Percentiles rank a stretch among this genome's conserved stretches.
Evolutionary conservation across 2,113 vertebrate genomes (phyloP).

Genomic region (Tupaia chinensis): DNA sequence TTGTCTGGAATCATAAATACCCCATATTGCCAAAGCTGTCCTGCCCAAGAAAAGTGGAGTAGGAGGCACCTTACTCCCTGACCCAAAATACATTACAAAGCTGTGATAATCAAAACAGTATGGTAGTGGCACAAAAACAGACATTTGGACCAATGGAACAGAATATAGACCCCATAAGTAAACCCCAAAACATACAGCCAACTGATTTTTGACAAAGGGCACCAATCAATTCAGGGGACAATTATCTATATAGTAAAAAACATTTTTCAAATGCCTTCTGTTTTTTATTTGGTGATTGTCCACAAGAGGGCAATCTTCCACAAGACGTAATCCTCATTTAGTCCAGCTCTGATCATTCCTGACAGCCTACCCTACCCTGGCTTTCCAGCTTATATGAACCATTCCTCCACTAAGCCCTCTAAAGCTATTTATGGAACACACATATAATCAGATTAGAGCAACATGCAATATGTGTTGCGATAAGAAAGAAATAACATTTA

Average conservation of each 20-base stretch:
- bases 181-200: too few species aligned
- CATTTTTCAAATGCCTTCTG: background rate
- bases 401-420: background rate
- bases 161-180: too few species aligned
- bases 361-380: background rate
- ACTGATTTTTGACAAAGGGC: too few species aligned
- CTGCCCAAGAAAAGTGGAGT: too few species aligned
- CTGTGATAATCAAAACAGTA: too few species aligned
- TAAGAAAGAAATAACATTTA: background rate
- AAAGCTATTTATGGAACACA: background rate
- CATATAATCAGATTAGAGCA: background rate
- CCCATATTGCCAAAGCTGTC: too few species aligned
- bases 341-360: rapidly evolving
- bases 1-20: too few species aligned
- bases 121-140: too few species aligned
- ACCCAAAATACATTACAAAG: too few species aligned
- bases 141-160: too few species aligned
- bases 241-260: background rate
- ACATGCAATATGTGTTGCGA: background rate
- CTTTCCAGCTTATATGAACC: background rate
- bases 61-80: too few species aligned
- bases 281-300: background rate
- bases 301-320: background rate
- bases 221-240: too few species aligned
- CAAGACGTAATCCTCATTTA: background rate